phyloP scores from a whole-genome alignment of 2,797 vertebrate species.

The Myotis daubentonii region DNA sequence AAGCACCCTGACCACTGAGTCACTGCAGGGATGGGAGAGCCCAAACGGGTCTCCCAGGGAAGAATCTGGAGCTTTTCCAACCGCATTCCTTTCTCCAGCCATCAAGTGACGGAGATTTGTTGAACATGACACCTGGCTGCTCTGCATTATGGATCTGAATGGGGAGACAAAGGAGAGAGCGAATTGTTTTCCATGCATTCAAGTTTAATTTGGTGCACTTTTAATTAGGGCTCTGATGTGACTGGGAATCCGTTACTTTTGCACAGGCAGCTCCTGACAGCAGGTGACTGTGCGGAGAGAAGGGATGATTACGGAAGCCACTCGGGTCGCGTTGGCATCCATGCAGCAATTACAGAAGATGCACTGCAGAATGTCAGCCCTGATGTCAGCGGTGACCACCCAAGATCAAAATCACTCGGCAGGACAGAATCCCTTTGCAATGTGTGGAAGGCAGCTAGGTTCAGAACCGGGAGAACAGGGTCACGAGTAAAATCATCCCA shows the following conservation, averaged over 20 bases:
- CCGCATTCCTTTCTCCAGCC: conserved; percentile 79
- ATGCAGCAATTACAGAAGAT: not conserved
- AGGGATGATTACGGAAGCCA: conserved; percentile 52
- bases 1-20: not conserved
- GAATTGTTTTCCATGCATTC: conserved; percentile 85
- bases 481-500: not conserved
- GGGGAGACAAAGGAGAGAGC: conserved; percentile 84
- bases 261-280: conserved; percentile 64
- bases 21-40: not conserved
- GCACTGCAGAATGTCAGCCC: not conserved
- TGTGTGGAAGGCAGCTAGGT: not conserved
- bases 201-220: conserved; percentile 81
- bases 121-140: conserved; percentile 85
- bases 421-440: not conserved
- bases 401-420: conserved; percentile 14
- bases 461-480: not conserved
- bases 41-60: not conserved
- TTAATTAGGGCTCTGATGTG: conserved; percentile 83
- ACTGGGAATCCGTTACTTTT: conserved; percentile 81
- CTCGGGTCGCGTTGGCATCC: conserved; percentile 11
- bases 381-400: conserved; percentile 37
- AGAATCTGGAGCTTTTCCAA: conserved; percentile 78
- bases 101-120: conserved; percentile 83
- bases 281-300: conserved; percentile 47
- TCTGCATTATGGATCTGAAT: conserved; percentile 71